Evolutionary conservation across 2,888 invertebrate genomes (phyloP), one percentile per base, ranked within the genome.

Genomic region (Drosophila melanosoma): DNA sequence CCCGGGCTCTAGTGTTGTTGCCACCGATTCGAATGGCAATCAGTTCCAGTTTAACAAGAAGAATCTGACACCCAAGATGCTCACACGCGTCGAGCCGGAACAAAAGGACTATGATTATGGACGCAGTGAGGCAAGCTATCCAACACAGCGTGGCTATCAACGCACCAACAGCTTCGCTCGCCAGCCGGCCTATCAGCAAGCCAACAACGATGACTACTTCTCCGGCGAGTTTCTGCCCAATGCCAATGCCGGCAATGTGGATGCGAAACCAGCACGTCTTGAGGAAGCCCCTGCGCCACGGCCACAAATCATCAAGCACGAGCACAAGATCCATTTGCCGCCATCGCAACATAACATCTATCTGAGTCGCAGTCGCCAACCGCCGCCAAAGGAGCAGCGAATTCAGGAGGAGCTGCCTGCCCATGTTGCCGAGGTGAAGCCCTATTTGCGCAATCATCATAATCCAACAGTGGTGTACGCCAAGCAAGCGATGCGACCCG

Each of bases 321-420:
- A 90, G 60, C 91, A 89, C 71, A 92, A 92, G 82, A 85, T 91
- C 42, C 87, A 87, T 6, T 53, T 91, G 51, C 90, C 91, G 2
- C 91, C 92, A 11, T 81, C 91, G 0, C 91, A 92, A 66, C 92
- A 92, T 53, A 91, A 91, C 17, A 91, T 92, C 4, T 92, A 90
- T 23, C 58, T 92, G 49, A 83, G 83, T 3, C 79, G 69, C 63
- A 78, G 61, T 54, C 71, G 66, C 26, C 88, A 74, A 60, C 38
- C 82, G 17, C 64, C 79, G n/a, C 71, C 81, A 1, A 72, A 79
- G 64, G 76, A 83, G 48, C 69, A 63, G 11, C 70, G 74, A 23
- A 78, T 76, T 38, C 63, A 69, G 20, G 74, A 74, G 57, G 89
- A 82, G 36, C 69, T 76, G 57, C 76, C 88, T 6, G 91, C 91